A percentile compares a stretch with the other conserved stretches of the same genome.
Evolutionary conservation across 2,797 vertebrate genomes (phyloP).

Genomic region (Gallinago nigripennis): DNA sequence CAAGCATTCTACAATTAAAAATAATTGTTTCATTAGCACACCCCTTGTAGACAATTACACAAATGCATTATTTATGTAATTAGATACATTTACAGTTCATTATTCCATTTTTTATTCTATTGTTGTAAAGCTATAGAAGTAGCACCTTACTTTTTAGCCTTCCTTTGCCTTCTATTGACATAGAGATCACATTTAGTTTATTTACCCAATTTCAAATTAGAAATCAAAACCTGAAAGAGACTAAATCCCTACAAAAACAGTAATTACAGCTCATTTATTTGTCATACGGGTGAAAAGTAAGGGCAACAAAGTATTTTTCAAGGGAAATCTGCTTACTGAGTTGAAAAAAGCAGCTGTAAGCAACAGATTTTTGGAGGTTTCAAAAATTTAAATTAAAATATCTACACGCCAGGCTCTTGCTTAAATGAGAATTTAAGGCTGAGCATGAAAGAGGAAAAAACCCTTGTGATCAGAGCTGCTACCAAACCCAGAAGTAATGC

Average conservation of each 20-base stretch:
- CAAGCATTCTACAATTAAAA: conserved; percentile 79
- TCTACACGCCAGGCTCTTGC: neutral
- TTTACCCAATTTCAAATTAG: conserved; percentile 2
- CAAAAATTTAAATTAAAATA: neutral
- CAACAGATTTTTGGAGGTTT: neutral
- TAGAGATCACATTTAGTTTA: neutral
- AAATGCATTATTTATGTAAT: conserved; percentile 85
- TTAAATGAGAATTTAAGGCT: neutral
- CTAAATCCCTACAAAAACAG: neutral
- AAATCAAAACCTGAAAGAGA: conserved; percentile 26
- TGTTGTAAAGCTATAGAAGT: conserved; percentile 65
- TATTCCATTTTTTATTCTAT: conserved; percentile 69
- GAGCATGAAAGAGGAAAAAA: neutral
- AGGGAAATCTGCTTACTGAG: neutral
- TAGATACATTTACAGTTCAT: conserved; percentile 75
- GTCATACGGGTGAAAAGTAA: neutral
- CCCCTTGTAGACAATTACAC: conserved; percentile 73
- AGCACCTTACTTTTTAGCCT: conserved; percentile 38
- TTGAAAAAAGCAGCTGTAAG: neutral
- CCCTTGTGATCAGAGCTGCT: neutral
- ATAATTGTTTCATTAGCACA: conserved; percentile 80
- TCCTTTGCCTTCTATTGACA: conserved; percentile 30
- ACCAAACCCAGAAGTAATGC: neutral
- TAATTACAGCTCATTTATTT: conserved; percentile 53
- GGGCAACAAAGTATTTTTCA: neutral